These are phyloP conservation scores for Pongo abelii DNA, from an alignment of 2,113 vertebrate genomes.

Conservation along the genomic window DNA sequence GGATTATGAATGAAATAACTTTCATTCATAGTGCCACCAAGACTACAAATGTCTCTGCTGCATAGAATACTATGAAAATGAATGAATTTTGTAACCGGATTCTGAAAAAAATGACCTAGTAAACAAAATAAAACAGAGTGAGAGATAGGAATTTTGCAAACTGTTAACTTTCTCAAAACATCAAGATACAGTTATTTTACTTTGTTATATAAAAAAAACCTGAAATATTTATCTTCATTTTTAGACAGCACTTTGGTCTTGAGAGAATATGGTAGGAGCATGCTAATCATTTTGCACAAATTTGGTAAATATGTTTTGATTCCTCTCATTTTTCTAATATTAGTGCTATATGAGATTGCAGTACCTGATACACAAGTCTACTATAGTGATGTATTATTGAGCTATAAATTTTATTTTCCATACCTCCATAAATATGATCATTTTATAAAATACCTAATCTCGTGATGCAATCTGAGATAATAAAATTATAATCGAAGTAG, in stretches of 20 bases:
- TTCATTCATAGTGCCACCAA: neutral
- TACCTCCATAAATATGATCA: neutral
- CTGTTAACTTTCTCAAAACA: neutral
- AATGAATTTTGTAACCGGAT: neutral
- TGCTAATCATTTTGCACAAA: constrained; percentile 11
- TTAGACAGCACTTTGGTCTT: neutral
- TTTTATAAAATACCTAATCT: neutral
- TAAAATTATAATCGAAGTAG: neutral
- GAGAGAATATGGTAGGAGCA: neutral
- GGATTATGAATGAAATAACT: neutral
- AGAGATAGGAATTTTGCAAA: neutral
- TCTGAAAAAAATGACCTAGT: neutral
- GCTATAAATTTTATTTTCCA: neutral
- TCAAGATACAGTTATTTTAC: neutral
- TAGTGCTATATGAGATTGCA: neutral
- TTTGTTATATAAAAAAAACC: neutral
- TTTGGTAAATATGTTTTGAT: neutral
- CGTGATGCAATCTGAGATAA: neutral
- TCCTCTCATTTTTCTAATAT: neutral
- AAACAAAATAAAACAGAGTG: neutral
- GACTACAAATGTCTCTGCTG: neutral
- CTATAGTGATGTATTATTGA: neutral
- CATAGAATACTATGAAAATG: neutral
- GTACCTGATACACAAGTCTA: neutral
- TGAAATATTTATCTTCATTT: constrained; percentile 25